Conservation (phyloP, 2,797 vertebrate genomes). For the Myotis vivesi region DNA sequence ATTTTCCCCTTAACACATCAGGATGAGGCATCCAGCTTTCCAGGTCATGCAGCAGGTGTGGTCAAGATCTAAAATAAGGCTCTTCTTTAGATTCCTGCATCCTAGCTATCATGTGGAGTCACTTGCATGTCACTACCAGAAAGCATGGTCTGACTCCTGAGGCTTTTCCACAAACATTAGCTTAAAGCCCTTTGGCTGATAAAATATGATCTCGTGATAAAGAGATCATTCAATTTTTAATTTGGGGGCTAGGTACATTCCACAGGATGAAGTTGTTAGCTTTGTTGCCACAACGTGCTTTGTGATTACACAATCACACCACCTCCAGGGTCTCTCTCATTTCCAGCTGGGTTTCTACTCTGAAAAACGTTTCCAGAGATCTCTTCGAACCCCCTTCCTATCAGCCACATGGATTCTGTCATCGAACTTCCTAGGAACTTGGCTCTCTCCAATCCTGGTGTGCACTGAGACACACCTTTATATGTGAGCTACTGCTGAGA, state of each 20-base stretch:
- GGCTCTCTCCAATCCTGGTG: not conserved
- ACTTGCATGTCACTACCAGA: not conserved
- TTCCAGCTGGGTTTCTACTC: not conserved
- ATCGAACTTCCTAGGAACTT: not conserved
- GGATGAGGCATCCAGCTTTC: not conserved
- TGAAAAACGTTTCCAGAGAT: not conserved
- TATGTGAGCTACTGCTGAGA: not conserved
- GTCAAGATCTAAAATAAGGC: not conserved
- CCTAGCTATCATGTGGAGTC: not conserved
- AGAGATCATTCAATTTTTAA: not conserved
- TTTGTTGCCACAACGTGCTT: not conserved
- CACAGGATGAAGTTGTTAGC: not conserved
- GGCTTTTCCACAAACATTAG: not conserved
- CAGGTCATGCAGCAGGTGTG: not conserved
- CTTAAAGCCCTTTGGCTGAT: not conserved
- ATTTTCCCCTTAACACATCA: not conserved
- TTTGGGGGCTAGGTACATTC: not conserved
- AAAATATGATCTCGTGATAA: not conserved
- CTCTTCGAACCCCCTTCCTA: not conserved
- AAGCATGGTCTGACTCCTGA: not conserved
- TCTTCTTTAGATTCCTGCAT: not conserved
- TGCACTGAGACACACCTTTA: not conserved
- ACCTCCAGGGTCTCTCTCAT: not conserved
- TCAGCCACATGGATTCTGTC: not conserved
- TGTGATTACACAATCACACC: not conserved